Evolutionary conservation across 2,797 vertebrate genomes (phyloP).

Genomic region (Peromyscus melanophrys): DNA sequence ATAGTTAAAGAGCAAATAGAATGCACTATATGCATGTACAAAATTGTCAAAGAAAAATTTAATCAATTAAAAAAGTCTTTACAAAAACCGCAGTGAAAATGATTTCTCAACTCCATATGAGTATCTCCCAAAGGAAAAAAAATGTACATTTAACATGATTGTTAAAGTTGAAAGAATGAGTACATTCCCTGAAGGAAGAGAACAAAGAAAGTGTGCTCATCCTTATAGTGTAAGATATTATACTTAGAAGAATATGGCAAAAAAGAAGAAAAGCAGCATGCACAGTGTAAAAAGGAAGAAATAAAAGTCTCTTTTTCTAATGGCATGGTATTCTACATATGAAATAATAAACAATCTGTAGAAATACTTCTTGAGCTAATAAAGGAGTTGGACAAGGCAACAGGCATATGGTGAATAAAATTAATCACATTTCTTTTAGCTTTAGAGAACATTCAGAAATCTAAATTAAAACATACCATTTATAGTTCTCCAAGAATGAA

Average conservation of each 20-base stretch:
- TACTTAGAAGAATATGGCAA: background rate
- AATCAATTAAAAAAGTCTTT: background rate
- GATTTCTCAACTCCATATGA: background rate
- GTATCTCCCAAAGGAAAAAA: background rate
- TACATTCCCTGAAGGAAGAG: background rate
- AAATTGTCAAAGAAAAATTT: background rate
- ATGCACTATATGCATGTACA: too few species aligned
- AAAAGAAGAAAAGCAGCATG: too few species aligned
- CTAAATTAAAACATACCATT: background rate
- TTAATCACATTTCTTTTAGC: background rate
- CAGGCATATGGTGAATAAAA: background rate
- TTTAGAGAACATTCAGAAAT: background rate
- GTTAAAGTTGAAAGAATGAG: background rate
- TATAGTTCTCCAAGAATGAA: background rate
- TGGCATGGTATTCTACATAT: background rate
- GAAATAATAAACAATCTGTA: background rate
- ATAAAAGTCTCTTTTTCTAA: background rate
- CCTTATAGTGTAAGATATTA: background rate
- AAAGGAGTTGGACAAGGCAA: background rate
- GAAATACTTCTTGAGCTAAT: background rate
- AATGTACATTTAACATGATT: background rate
- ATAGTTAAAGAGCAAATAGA: background rate
- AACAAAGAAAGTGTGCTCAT: background rate
- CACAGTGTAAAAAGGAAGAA: background rate
- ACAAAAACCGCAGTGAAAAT: background rate